Base-by-base conservation (phyloP, 2,797 vertebrate species). In the Melanotaenia trifasciata region DNA sequence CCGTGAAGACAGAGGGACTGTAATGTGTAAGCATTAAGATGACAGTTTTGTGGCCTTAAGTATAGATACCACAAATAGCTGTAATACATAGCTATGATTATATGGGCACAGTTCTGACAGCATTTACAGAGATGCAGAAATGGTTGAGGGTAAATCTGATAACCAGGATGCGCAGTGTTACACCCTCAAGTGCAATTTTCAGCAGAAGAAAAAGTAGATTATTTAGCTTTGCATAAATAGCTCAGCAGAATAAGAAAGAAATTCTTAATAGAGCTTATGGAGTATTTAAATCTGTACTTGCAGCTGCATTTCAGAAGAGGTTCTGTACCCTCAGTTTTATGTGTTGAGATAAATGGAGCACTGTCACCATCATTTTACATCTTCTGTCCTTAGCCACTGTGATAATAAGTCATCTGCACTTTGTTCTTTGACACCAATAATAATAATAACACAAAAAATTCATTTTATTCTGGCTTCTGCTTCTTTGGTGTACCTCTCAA, bases 351-450 rank as follows among this genome's bases (percentile, higher is more conserved):
- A 75, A 82, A 92, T 87, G 74, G 45, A 45, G 40, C 40, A 45
- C 40, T 45, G 40, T 45, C 40, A 71, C 71, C 64, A 82, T 83
- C 57, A 72, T 85, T 84, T 87, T 75, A 76, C 81, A 75, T 59
- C 80, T 76, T 73, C 69, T 63, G 71, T 87, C 73, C 67, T 81
- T 58, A 62, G 58, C 72, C 74, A 62, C 54, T 43, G 60, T 81
- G 63, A 86, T 72, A 81, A 86, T 88, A 75, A 90, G 89, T 93
- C 72, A 89, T 78, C 61, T 70, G 65, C 54, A 74, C 69, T 88
- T 89, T 36, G 69, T 76, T 79, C 77, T 84, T 64, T 83, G 83
- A 87, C 83, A 83, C 70, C 33, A 70, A 67, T 63, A 65, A 72
- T 79, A 85, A 83, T 83, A 51, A 51, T 3, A 53, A 85, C 28